These are phyloP conservation scores for Hylaeus volcanicus DNA, from an alignment of 1,140 invertebrate genomes.

Conservation along the genomic window DNA sequence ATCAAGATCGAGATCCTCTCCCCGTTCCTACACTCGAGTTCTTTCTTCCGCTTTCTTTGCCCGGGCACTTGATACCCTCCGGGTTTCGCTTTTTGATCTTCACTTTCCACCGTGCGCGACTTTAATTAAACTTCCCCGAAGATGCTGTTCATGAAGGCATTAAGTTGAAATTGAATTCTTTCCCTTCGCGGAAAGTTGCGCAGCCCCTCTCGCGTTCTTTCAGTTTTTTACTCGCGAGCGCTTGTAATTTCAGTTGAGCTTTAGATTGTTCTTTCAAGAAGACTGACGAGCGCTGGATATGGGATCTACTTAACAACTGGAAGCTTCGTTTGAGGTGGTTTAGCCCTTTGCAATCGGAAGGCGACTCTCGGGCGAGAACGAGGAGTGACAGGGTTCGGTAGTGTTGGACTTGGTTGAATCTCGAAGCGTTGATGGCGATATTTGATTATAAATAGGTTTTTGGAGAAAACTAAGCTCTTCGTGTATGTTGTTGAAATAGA, in stretches of 20 bases:
- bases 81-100: slow-evolving; percentile 30
- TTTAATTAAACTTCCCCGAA: slow-evolving; percentile 39
- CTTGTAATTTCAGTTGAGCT: slow-evolving; percentile 20
- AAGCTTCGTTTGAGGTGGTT: background rate
- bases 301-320: background rate
- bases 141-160: slow-evolving; percentile 24
- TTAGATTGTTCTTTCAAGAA: background rate
- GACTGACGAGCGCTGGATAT: no score
- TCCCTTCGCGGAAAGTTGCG: background rate
- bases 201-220: background rate
- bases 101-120: slow-evolving; percentile 1
- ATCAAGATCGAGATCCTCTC: background rate
- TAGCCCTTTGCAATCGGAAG: no score
- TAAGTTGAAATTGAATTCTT: slow-evolving; percentile 42
- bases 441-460: no score
- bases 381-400: no score
- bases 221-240: background rate
- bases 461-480: no score
- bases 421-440: no score
- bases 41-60: background rate
- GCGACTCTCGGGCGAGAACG: no score
- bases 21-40: no score
- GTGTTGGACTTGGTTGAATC: no score
- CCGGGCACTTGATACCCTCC: background rate
- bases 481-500: no score